These are phyloP conservation scores for Biston stratarius DNA, from an alignment of 2,888 invertebrate genomes.

Conservation along the genomic window DNA sequence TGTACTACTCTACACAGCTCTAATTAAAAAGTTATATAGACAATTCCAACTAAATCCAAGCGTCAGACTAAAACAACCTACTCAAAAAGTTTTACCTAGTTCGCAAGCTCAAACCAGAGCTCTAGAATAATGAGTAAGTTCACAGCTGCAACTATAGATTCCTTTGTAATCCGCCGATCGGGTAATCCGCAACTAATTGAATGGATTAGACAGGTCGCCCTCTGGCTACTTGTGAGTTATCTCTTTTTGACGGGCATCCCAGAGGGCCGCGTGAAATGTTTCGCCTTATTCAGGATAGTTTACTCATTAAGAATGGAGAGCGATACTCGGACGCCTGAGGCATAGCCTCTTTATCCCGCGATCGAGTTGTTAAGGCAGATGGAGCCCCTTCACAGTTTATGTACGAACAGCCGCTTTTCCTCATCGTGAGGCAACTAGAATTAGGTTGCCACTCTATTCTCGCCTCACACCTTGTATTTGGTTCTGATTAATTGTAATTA, in stretches of 20 bases:
- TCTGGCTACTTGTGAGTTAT: slow-evolving; percentile 28
- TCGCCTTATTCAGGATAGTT: slow-evolving; percentile 14
- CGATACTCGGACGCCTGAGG: slow-evolving; percentile 11
- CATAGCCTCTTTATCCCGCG: neutral
- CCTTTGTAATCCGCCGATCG: slow-evolving; percentile 59
- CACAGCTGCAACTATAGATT: slow-evolving; percentile 38
- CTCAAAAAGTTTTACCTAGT: slow-evolving; percentile 16
- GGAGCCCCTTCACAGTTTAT: too few relatives aligned
- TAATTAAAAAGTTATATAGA: neutral
- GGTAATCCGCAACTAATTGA: slow-evolving; percentile 71
- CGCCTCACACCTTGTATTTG: too few relatives aligned
- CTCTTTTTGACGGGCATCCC: slow-evolving; percentile 27
- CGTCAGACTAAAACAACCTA: neutral
- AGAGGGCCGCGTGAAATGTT: slow-evolving; percentile 19
- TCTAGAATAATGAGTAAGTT: slow-evolving; percentile 21
- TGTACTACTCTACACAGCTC: too few relatives aligned
- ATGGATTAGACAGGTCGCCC: slow-evolving; percentile 62
- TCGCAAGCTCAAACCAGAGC: neutral
- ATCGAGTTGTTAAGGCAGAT: neutral
- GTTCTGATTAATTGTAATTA: too few relatives aligned
- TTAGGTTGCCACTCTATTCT: too few relatives aligned
- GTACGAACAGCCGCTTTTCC: too few relatives aligned
- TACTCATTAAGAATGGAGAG: slow-evolving; percentile 18
- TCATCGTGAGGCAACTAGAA: too few relatives aligned
- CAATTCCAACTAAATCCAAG: neutral